Conservation (phyloP, 2,797 vertebrate genomes). For the Smutsia gigantea region DNA sequence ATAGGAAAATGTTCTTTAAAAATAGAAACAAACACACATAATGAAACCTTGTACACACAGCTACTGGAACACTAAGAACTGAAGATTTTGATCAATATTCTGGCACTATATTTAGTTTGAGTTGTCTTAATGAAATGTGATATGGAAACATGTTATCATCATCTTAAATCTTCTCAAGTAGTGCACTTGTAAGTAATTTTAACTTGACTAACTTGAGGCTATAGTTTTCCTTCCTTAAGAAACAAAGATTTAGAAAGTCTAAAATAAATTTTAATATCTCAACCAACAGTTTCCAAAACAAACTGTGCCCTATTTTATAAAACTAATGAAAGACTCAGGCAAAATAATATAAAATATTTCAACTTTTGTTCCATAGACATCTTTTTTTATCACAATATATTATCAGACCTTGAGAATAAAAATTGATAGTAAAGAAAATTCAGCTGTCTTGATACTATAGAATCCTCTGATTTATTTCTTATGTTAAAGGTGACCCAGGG, state of each 20-base stretch:
- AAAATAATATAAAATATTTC: not conserved
- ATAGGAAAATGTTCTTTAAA: not conserved
- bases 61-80: not conserved
- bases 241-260: not conserved
- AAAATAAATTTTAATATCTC: not conserved
- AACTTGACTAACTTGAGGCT: not conserved
- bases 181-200: conserved; percentile 11
- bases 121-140: conserved; percentile 26
- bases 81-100: not conserved
- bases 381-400: not conserved
- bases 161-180: conserved; percentile 27
- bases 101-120: not conserved
- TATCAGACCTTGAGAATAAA: not conserved
- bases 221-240: not conserved
- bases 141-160: not conserved
- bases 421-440: not conserved
- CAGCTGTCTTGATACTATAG: not conserved
- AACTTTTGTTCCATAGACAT: not conserved
- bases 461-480: not conserved
- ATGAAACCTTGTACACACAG: not conserved
- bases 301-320: conserved; percentile 4
- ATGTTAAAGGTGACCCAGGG: too few species aligned
- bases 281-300: not conserved
- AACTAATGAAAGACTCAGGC: not conserved
- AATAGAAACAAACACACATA: not conserved